Base-by-base conservation (phyloP, 2,113 vertebrate species). In the Lynx canadensis region DNA sequence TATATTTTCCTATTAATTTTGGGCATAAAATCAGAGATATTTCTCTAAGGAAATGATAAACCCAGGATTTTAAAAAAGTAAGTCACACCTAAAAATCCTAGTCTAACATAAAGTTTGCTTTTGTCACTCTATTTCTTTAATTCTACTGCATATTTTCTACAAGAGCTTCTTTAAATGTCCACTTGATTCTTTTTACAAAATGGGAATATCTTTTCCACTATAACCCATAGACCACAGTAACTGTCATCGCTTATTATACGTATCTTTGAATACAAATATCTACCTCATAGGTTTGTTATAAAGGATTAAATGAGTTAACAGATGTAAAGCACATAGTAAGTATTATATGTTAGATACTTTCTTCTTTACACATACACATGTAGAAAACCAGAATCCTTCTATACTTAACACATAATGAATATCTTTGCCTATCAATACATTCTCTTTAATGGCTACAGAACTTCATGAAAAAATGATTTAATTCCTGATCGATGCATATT, bases 21-120 rank as follows among this genome's bases (percentile, higher is more conserved):
- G 27, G 83, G 68, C 76, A 71, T 76, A 91, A 90, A 87, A 82
- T 93, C 52, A 94, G 60, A 91, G 41, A 73, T 60, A 14, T 74
- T 83, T 97, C 25, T 73, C 29, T 52, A 95, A 95, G 45, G 86
- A 94, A 94, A 95, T 68, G 27, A 88, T 68, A n/a, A 93, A 82
- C 4, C 31, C 31, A 65, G 29, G 14, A 78, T 81, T 74, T 57
- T 65, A 27, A 50, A 79, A 36, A 57, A 85, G 18, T 52, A 57
- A 50, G 13, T 10, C 12, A 82, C 15, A 91, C 41, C 68, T 48
- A 82, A 60, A 92, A 95, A 63, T 38, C 9, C 69, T 78, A 74
- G 48, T 76, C 88, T 86, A 78, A 85, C 45, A 57, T 73, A 71
- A 81, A 68, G 31, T 63, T 97, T 90, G 74, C n/a, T 79, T 90